phyloP scores from a whole-genome alignment of 2,113 vertebrate species.

The Dipodomys stephensi region DNA sequence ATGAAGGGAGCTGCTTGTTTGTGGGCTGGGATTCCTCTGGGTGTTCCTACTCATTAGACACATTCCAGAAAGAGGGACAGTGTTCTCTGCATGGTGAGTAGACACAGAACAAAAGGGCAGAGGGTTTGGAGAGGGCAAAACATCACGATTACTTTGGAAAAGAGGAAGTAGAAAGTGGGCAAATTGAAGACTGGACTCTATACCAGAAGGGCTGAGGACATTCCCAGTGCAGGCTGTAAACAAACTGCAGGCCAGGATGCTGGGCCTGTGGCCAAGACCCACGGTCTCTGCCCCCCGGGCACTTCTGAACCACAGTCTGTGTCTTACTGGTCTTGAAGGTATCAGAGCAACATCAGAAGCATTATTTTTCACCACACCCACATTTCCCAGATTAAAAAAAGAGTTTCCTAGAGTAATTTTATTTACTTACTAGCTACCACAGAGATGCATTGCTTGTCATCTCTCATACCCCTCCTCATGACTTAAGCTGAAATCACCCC shows the following conservation, averaged over 20 bases:
- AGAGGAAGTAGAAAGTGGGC: not conserved
- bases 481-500: not conserved
- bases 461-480: too few relatives aligned
- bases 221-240: accelerated
- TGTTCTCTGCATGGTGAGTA: accelerated
- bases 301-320: too few relatives aligned
- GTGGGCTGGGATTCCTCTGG: not conserved
- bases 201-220: not conserved
- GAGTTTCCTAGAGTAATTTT: not conserved
- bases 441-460: accelerated
- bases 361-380: not conserved
- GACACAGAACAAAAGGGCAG: not conserved
- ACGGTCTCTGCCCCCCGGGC: not conserved
- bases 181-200: accelerated
- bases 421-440: not conserved
- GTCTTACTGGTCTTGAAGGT: not conserved
- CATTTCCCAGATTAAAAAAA: not conserved
- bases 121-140: accelerated
- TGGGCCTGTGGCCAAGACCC: not conserved
- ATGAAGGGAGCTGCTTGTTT: accelerated
- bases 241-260: not conserved
- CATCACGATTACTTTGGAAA: accelerated
- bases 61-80: not conserved
- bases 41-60: not conserved
- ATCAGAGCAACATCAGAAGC: not conserved